Conservation (phyloP, 53 echinoderm and acorn worm genomes). For the Echinometra lucunter region DNA sequence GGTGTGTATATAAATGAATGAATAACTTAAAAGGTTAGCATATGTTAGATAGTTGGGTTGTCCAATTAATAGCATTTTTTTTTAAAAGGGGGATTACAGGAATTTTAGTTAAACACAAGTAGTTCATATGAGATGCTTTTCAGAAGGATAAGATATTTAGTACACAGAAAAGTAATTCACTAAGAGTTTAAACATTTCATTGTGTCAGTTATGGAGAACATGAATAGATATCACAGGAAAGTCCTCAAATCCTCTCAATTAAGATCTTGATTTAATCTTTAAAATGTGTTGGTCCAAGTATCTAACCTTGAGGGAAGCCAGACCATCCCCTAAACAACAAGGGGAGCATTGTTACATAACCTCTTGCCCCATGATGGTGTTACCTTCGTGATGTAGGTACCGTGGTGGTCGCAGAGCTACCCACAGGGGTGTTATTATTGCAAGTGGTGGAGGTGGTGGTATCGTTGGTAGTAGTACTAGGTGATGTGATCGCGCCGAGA, state of each 20-base stretch:
- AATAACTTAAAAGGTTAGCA: background rate
- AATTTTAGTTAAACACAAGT: background rate
- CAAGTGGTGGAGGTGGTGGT: constrained; percentile 66
- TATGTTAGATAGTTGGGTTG: background rate
- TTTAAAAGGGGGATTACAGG: background rate
- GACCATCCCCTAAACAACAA: background rate
- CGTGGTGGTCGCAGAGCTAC: constrained; percentile 68
- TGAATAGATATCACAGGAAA: background rate
- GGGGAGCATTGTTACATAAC: constrained; percentile 11
- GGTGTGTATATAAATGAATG: too few relatives aligned
- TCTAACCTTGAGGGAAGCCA: background rate
- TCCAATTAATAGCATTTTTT: background rate
- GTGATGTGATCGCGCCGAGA: background rate
- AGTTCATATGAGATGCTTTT: background rate
- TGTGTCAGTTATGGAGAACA: background rate
- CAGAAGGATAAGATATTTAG: background rate
- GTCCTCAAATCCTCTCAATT: background rate
- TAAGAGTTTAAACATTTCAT: background rate
- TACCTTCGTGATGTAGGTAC: constrained; percentile 64
- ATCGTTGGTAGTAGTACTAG: constrained; percentile 60
- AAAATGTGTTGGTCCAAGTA: background rate
- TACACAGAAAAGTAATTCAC: background rate
- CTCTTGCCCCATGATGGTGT: constrained; percentile 15
- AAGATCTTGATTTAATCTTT: background rate
- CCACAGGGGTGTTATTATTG: constrained; percentile 65